Percentiles rank a stretch among this genome's conserved stretches.
Evolutionary conservation across 2,888 invertebrate species (phyloP).

Genomic region (Eupithecia dodoneata): DNA sequence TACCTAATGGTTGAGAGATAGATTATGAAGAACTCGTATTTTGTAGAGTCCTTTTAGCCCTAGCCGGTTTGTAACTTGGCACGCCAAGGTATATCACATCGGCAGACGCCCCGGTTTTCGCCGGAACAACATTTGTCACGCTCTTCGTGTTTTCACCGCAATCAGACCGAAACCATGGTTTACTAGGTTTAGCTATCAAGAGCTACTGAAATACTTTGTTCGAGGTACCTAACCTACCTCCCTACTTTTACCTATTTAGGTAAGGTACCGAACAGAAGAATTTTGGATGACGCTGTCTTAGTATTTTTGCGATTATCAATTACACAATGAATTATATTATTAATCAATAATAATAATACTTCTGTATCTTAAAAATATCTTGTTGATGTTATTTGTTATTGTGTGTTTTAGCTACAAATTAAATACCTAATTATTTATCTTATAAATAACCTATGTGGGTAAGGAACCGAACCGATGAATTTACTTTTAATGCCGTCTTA

Average conservation of each 20-base stretch:
- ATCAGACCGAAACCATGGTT: conserved; percentile 75
- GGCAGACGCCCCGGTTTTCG: conserved; percentile 45
- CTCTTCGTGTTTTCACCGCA: conserved; percentile 76
- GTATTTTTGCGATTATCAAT: background rate
- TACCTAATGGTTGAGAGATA: no score
- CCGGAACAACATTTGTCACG: conserved; percentile 67
- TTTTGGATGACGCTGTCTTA: background rate
- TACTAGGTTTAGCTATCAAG: conserved; percentile 2
- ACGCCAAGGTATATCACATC: conserved; percentile 17
- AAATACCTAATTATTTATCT: no score
- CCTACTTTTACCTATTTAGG: background rate
- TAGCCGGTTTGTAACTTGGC: no score
- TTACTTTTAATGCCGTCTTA: no score
- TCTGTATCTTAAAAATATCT: no score
- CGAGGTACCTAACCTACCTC: no score
- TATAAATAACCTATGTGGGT: background rate
- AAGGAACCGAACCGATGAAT: background rate
- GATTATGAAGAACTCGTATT: no score
- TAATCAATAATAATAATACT: no score
- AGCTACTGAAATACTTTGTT: background rate
- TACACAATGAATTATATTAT: no score
- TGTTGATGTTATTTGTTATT: no score
- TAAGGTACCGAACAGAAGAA: background rate
- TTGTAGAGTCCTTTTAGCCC: no score
- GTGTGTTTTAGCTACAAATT: no score